Base-by-base conservation (phyloP, 1,140 invertebrate genomes). In the Hypothenemus hampei region DNA sequence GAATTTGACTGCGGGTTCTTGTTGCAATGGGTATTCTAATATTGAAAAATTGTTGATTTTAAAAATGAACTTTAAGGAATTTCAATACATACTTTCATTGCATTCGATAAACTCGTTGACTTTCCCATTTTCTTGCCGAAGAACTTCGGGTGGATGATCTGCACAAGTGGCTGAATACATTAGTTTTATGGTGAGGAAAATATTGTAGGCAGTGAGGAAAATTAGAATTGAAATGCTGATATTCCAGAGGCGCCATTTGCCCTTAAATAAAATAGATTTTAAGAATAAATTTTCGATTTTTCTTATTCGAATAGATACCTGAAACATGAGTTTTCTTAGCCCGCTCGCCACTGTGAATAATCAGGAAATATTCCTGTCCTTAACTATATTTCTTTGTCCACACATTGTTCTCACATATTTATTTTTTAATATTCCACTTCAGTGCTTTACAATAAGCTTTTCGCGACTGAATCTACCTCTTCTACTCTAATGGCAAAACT, bases 121-220 rank as follows among this genome's bases (percentile, higher is more conserved):
- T n/a, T n/a, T n/a, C n/a, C n/a, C n/a, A n/a, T n/a, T n/a, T n/a
- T n/a, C n/a, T n/a, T n/a, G n/a, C n/a, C n/a, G n/a, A 23, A 2
- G 36, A 21, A 2, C 3, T 49, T 31, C 40, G 41, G 20, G 24
- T 35, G 58, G 77, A 78, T 4, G 75, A 74, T n/a, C n/a, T n/a
- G n/a, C n/a, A n/a, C n/a, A n/a, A n/a, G n/a, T n/a, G n/a, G 71
- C 65, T 26, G 70, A 72, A 61, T 80, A 82, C 40, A 86, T 74
- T 18, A 86, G 69, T 61, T 82, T 78, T 33, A 86, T 72, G n/a
- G 83, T 85, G 36, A 86, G 74, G 8, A 83, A 69, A 48, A 85
- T 81, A 61, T 86, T 86, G 69, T 82, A 85, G 11, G 83, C 60
- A 1, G 81, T 79, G 46, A 87, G 70, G 18, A 80, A 75, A 16